Percentiles rank a stretch among this genome's conserved stretches.
Evolutionary conservation across 2,797 vertebrate genomes (phyloP).

Genomic region (Amphiprion clarkii): DNA sequence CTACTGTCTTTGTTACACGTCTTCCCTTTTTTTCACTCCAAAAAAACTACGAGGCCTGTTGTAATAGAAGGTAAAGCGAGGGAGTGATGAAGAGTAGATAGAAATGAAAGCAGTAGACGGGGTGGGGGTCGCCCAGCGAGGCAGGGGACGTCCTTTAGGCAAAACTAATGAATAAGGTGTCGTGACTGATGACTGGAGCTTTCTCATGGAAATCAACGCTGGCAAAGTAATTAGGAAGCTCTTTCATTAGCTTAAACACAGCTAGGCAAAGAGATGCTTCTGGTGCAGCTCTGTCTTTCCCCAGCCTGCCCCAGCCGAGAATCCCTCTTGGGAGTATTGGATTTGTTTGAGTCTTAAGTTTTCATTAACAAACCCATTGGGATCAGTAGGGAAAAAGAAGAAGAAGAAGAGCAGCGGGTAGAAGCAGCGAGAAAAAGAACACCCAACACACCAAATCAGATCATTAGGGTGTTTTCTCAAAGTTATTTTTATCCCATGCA

Average conservation of each 20-base stretch:
- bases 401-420: conserved; percentile 21
- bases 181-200: conserved; percentile 77
- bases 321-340: conserved; percentile 58
- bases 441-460: conserved; percentile 60
- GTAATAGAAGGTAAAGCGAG: conserved; percentile 30
- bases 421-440: conserved; percentile 24
- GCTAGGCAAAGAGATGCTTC: conserved; percentile 57
- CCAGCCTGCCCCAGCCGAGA: conserved; percentile 46
- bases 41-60: conserved; percentile 34
- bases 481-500: conserved; percentile 65
- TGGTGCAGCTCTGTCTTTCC: conserved; percentile 50
- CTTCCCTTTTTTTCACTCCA: conserved; percentile 18
- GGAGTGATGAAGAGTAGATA: conserved; percentile 41
- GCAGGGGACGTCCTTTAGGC: conserved; percentile 51
- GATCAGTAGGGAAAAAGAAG: conserved; percentile 29
- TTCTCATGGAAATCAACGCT: conserved; percentile 76
- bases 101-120: conserved; percentile 43
- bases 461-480: conserved; percentile 70
- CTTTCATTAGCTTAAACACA: conserved; percentile 78
- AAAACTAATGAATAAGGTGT: conserved; percentile 80
- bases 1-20: conserved; percentile 32
- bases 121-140: not conserved
- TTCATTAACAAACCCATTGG: conserved; percentile 72
- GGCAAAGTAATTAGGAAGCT: conserved; percentile 76
- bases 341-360: conserved; percentile 69